Percentiles rank a stretch among this genome's conserved stretches.
These are phyloP conservation scores for Fabriciana adippe DNA, from an alignment of 2,888 invertebrate species.

Conservation along the genomic window DNA sequence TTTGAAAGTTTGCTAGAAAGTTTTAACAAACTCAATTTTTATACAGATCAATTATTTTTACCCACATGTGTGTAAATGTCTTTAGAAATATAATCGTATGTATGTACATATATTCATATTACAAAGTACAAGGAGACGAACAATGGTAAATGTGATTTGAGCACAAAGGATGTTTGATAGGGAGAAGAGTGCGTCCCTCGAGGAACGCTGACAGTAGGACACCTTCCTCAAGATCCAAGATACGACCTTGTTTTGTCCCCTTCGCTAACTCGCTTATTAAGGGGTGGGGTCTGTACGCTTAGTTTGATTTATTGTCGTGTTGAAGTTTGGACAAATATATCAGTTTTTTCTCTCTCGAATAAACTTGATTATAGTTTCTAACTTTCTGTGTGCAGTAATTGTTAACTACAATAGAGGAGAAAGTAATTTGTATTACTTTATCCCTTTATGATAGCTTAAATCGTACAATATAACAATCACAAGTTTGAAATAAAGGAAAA, in stretches of 20 bases:
- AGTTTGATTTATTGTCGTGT: conserved; percentile 27
- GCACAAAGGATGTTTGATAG: conserved; percentile 50
- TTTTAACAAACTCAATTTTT: too few relatives aligned
- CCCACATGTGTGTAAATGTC: not conserved
- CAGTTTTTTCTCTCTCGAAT: not conserved
- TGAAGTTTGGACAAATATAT: conserved; percentile 13
- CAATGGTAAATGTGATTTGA: conserved; percentile 66
- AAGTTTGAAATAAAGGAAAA: not conserved
- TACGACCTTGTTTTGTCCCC: conserved; percentile 57
- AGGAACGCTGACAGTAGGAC: conserved; percentile 36
- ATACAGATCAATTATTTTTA: too few relatives aligned
- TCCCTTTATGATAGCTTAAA: too few relatives aligned
- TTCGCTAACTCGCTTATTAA: conserved; percentile 49
- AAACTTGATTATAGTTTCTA: too few relatives aligned
- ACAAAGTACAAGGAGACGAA: conserved; percentile 53
- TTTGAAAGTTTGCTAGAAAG: too few relatives aligned
- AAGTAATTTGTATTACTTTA: too few relatives aligned
- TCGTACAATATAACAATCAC: not conserved
- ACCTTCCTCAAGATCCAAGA: conserved; percentile 50
- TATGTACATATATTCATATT: conserved; percentile 13
- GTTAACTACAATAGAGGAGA: too few relatives aligned
- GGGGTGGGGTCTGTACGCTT: conserved; percentile 34
- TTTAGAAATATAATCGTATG: conserved; percentile 17
- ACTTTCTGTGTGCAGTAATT: too few relatives aligned
- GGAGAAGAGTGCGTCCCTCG: conserved; percentile 41